phyloP scores from a whole-genome alignment of 2,113 vertebrate species.

The Bubo scandiacus region DNA sequence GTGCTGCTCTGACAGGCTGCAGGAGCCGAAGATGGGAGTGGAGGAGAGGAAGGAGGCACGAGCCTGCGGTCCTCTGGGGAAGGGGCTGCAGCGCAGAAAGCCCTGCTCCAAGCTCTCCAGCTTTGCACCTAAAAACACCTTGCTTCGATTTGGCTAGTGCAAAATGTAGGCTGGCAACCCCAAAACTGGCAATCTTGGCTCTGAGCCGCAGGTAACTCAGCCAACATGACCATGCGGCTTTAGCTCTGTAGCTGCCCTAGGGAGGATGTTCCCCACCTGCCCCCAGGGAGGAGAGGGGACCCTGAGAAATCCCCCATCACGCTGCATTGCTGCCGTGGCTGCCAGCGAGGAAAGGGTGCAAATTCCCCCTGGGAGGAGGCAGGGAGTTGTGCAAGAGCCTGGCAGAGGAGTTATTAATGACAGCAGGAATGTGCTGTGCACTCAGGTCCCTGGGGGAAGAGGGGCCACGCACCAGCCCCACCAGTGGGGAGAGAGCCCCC shows the following conservation, averaged over 20 bases:
- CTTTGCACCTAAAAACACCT: background rate
- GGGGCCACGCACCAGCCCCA: background rate
- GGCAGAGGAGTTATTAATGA: background rate
- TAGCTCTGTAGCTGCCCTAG: rapidly evolving
- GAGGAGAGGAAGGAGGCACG: background rate
- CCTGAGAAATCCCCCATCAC: background rate
- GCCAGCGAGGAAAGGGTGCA: background rate
- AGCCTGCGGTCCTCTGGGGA: background rate
- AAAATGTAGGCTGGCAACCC: background rate
- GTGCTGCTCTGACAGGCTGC: background rate
- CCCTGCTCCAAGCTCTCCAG: background rate
- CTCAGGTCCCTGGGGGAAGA: background rate
- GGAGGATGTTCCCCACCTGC: background rate
- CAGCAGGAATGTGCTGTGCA: background rate
- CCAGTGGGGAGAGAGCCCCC: background rate
- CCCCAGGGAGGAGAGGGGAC: no score
- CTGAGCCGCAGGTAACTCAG: background rate
- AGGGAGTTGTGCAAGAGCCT: background rate
- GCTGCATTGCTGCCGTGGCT: background rate
- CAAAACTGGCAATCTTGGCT: background rate
- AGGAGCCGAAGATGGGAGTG: background rate
- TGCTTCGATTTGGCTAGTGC: background rate
- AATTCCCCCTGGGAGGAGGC: background rate
- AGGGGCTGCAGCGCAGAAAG: background rate
- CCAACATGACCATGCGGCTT: rapidly evolving